Conservation (phyloP, 2,888 invertebrate species). For the Diabrotica balteata region DNA sequence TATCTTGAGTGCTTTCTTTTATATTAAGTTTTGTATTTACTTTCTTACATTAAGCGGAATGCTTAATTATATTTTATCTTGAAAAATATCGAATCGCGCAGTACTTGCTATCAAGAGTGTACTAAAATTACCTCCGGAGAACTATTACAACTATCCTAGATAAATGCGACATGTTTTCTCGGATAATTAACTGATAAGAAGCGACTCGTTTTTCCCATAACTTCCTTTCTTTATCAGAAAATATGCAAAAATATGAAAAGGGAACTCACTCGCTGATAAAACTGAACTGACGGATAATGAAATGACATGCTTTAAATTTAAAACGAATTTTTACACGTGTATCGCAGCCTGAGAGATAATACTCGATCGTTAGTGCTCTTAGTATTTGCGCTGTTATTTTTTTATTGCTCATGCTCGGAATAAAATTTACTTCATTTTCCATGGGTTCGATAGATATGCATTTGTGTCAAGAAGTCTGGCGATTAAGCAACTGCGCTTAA, state of each 20-base stretch:
- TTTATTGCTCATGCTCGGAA: slow-evolving; percentile 17
- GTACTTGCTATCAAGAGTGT: slow-evolving; percentile 24
- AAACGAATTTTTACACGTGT: slow-evolving; percentile 37
- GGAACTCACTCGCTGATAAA: slow-evolving; percentile 42
- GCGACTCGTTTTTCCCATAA: slow-evolving; percentile 49
- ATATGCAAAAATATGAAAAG: slow-evolving; percentile 52
- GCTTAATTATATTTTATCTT: neutral
- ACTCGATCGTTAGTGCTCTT: slow-evolving; percentile 3
- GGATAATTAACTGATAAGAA: slow-evolving; percentile 49
- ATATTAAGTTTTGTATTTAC: too few relatives aligned
- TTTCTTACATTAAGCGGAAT: too few relatives aligned
- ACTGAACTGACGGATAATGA: slow-evolving; percentile 40
- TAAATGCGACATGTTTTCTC: slow-evolving; percentile 49
- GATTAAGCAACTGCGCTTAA: neutral
- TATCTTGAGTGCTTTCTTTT: too few relatives aligned
- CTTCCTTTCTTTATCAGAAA: slow-evolving; percentile 49
- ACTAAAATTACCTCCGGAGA: slow-evolving; percentile 40
- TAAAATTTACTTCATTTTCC: slow-evolving; percentile 13
- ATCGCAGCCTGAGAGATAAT: slow-evolving; percentile 19
- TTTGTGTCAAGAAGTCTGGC: slow-evolving; percentile 13
- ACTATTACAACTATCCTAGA: slow-evolving; percentile 46
- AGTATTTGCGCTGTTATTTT: slow-evolving; percentile 10
- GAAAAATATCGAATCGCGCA: neutral
- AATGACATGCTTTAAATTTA: slow-evolving; percentile 43
- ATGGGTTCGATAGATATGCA: slow-evolving; percentile 16